Evolutionary conservation across 2,113 vertebrate genomes (phyloP).

Genomic region (Gobiocypris rarus): DNA sequence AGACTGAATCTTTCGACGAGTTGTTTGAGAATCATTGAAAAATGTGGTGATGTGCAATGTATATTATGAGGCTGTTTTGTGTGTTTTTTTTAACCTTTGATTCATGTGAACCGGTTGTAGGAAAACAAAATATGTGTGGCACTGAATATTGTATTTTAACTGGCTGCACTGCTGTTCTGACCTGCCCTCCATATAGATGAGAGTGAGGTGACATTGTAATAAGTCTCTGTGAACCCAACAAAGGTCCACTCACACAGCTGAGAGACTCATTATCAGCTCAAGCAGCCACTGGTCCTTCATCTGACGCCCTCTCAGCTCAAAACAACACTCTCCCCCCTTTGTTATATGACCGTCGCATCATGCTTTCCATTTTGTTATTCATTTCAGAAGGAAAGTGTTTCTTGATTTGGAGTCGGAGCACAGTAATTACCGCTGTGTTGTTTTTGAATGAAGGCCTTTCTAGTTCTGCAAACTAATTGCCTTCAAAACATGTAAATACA

Average conservation of each 20-base stretch:
- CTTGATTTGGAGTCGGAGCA: slow-evolving; percentile 17
- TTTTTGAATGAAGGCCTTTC: slow-evolving; percentile 29
- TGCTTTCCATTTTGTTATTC: slow-evolving; percentile 2
- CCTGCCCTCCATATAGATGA: slow-evolving; percentile 23
- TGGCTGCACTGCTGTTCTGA: background rate
- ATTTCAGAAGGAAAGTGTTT: background rate
- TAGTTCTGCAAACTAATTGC: slow-evolving; percentile 51
- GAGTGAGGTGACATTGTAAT: slow-evolving; percentile 41
- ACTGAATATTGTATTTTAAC: background rate
- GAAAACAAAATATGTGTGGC: no score
- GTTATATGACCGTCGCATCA: slow-evolving; percentile 10
- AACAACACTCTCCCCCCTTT: slow-evolving; percentile 29
- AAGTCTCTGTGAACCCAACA: slow-evolving; percentile 31
- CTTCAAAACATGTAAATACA: slow-evolving; percentile 51
- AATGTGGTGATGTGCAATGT: no score
- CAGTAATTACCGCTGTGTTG: slow-evolving; percentile 40
- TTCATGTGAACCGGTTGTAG: no score
- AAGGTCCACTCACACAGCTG: slow-evolving; percentile 19
- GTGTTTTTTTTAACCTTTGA: no score
- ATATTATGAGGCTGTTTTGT: no score
- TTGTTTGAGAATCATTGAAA: no score
- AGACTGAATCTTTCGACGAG: no score
- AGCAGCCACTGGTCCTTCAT: slow-evolving; percentile 38
- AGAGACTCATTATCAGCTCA: slow-evolving; percentile 41
- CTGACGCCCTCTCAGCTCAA: slow-evolving; percentile 21